phyloP scores from a whole-genome alignment of 2,797 vertebrate genomes.

The Octomys mimax region DNA sequence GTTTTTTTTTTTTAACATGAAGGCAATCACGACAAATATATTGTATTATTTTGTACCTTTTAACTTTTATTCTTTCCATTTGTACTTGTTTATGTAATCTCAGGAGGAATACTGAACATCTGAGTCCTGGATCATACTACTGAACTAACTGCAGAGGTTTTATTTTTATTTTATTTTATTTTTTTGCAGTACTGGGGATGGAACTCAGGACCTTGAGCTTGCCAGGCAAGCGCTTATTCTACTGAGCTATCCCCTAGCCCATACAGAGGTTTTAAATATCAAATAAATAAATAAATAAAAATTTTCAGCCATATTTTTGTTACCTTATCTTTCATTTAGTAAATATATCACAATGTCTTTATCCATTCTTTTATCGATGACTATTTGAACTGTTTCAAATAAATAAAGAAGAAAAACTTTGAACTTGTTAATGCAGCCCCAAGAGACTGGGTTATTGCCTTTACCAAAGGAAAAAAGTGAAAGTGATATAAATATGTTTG shows the following conservation, averaged over 20 bases:
- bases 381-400: conserved; percentile 1
- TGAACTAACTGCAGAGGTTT: too few species aligned
- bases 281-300: too few species aligned
- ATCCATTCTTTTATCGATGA: background rate
- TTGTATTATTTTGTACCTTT: background rate
- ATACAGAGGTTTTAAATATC: too few species aligned
- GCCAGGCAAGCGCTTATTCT: too few species aligned
- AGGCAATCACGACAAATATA: background rate
- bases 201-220: too few species aligned
- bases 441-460: background rate
- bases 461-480: background rate
- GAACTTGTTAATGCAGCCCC: background rate
- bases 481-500: conserved; percentile 53
- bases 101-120: too few species aligned
- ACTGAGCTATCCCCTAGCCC: too few species aligned
- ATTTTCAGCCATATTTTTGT: background rate
- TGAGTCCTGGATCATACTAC: too few species aligned
- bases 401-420: background rate
- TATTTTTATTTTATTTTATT: too few species aligned
- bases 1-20: background rate
- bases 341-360: conserved; percentile 18
- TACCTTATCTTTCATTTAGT: background rate
- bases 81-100: too few species aligned
- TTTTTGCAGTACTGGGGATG: too few species aligned
- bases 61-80: too few species aligned